A percentile compares a stretch with the other conserved stretches of the same genome.
Conservation (phyloP, 1,140 invertebrate species). For the Dreissena rostriformis region DNA sequence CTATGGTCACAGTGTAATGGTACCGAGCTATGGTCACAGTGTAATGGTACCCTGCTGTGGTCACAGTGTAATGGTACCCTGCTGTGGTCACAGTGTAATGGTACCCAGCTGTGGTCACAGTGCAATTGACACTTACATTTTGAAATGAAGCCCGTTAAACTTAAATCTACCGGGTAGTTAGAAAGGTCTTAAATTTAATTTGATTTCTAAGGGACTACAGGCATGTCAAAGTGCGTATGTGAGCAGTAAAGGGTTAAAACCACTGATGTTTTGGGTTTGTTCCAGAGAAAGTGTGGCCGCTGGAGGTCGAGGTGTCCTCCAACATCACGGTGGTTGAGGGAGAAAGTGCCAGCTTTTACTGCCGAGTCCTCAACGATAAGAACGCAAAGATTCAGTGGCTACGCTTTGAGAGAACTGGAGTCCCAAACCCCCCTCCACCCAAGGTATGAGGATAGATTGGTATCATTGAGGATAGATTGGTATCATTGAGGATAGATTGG, state of each 20-base stretch:
- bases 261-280: not conserved
- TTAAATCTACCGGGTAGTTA: too few relatives aligned
- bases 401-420: not conserved
- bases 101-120: too few relatives aligned
- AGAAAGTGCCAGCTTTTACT: conserved; percentile 47
- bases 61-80: too few relatives aligned
- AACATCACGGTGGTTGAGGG: conserved; percentile 48
- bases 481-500: too few relatives aligned
- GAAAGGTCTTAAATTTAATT: not conserved
- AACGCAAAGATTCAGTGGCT: conserved; percentile 47
- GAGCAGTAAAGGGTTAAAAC: not conserved
- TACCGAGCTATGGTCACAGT: too few relatives aligned
- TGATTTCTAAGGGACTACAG: not conserved
- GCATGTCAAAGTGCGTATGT: not conserved
- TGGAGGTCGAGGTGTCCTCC: conserved; percentile 28
- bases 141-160: too few relatives aligned
- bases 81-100: too few relatives aligned
- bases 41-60: too few relatives aligned
- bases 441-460: not conserved
- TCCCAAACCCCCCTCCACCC: not conserved
- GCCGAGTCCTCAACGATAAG: conserved; percentile 38
- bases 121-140: too few relatives aligned
- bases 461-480: too few relatives aligned
- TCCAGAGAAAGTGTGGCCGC: conserved; percentile 52
- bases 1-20: too few relatives aligned